A percentile compares a stretch with the other conserved stretches of the same genome.
These are phyloP conservation scores for Sitodiplosis mosellana DNA, from an alignment of 1,140 invertebrate genomes.

Conservation along the genomic window DNA sequence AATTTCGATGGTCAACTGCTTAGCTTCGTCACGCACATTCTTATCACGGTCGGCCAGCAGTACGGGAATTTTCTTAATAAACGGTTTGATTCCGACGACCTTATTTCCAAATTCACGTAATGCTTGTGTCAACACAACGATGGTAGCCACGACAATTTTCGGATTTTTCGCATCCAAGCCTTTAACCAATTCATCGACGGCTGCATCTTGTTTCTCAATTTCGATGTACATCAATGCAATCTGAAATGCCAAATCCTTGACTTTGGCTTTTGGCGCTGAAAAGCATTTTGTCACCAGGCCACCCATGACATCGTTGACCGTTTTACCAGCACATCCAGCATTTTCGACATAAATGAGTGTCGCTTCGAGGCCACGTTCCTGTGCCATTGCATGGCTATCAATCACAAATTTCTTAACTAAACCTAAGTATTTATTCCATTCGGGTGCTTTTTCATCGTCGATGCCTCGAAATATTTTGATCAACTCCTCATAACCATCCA, in stretches of 20 bases:
- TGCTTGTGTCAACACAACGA: conserved; percentile 53
- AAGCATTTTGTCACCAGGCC: conserved; percentile 85
- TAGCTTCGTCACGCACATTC: conserved; percentile 76
- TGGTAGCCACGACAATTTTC: conserved; percentile 76
- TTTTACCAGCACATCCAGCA: conserved; percentile 66
- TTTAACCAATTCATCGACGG: conserved; percentile 81
- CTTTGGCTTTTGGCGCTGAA: conserved; percentile 75
- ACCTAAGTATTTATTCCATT: conserved; percentile 79
- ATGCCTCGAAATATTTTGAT: conserved; percentile 70
- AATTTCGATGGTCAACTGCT: conserved; percentile 74
- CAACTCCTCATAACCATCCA: conserved; percentile 86
- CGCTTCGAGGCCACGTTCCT: conserved; percentile 90
- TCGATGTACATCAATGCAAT: conserved; percentile 87
- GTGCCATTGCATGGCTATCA: conserved; percentile 86
- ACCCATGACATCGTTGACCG: conserved; percentile 71
- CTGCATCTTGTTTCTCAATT: conserved; percentile 84
- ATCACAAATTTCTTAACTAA: conserved; percentile 91
- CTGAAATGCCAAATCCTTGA: conserved; percentile 76
- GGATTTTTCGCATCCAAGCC: conserved; percentile 92
- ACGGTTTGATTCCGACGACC: conserved; percentile 71
- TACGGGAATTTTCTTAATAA: conserved; percentile 70
- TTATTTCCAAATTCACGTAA: conserved; percentile 83
- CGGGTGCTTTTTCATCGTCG: conserved; percentile 80
- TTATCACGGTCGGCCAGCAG: conserved; percentile 86
- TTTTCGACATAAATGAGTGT: conserved; percentile 80